Conservation (phyloP, 2,797 vertebrate species). For the Cynopterus sphinx region DNA sequence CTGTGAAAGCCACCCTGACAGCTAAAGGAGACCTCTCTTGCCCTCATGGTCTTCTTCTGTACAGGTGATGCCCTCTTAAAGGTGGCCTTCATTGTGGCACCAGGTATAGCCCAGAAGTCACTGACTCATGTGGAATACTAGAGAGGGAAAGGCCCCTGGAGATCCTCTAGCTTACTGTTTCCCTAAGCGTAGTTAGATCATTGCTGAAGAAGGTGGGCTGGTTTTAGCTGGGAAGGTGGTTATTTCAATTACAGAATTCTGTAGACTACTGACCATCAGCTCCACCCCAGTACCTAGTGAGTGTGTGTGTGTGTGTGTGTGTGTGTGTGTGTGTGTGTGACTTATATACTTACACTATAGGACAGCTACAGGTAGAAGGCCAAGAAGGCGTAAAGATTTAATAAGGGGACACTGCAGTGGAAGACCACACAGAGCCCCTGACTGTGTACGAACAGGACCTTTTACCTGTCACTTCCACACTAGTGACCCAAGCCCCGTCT, state of each 20-base stretch:
- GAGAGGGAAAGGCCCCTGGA: neutral
- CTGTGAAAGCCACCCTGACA: neutral
- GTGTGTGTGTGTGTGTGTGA: neutral
- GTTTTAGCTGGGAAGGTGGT: neutral
- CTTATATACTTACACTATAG: neutral
- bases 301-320: neutral
- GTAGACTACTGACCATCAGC: neutral
- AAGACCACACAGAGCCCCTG: neutral
- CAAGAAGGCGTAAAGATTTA: neutral
- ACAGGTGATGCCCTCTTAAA: neutral
- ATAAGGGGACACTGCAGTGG: neutral
- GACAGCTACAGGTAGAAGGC: neutral
- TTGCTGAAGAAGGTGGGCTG: neutral
- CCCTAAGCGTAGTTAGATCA: too few species aligned
- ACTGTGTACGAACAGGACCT: neutral
- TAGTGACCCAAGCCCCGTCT: neutral
- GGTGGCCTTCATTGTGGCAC: neutral
- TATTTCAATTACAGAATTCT: neutral
- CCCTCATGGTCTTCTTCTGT: neutral
- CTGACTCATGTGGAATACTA: too few species aligned
- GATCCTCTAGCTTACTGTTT: neutral
- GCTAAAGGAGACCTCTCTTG: neutral
- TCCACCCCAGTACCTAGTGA: neutral
- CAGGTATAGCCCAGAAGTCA: neutral
- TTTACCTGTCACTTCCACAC: neutral